A percentile compares a stretch with the other conserved stretches of the same genome.
Evolutionary conservation across 2,888 invertebrate species (phyloP).

Genomic region (Miltochrista miniata): DNA sequence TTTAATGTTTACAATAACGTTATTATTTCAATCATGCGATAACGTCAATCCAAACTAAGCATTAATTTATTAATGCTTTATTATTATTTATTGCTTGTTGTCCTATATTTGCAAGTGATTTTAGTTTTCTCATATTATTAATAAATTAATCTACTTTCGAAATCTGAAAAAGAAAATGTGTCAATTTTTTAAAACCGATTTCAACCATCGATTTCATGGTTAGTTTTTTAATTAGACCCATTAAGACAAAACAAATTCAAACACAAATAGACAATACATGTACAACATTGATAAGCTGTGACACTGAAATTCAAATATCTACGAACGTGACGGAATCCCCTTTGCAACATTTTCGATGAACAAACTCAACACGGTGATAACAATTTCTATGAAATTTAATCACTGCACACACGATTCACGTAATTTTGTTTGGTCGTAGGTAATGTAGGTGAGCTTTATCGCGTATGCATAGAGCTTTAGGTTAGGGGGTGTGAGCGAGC

Average conservation of each 20-base stretch:
- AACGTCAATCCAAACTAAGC: slow-evolving; percentile 47
- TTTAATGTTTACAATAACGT: slow-evolving; percentile 12
- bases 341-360: slow-evolving; percentile 49
- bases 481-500: slow-evolving; percentile 41
- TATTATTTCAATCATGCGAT: slow-evolving; percentile 41
- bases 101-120: slow-evolving; percentile 19
- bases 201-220: slow-evolving; percentile 50
- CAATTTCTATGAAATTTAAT: slow-evolving; percentile 29
- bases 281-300: slow-evolving; percentile 70
- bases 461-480: slow-evolving; percentile 42
- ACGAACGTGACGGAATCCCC: slow-evolving; percentile 72
- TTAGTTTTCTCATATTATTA: neutral
- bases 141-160: neutral
- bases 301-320: slow-evolving; percentile 67
- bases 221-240: slow-evolving; percentile 51
- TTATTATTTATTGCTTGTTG: slow-evolving; percentile 27
- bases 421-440: slow-evolving; percentile 20
- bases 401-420: slow-evolving; percentile 58
- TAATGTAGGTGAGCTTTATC: slow-evolving; percentile 33
- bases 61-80: slow-evolving; percentile 13
- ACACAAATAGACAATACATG: slow-evolving; percentile 49
- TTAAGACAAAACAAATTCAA: slow-evolving; percentile 41
- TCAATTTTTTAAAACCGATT: slow-evolving; percentile 23
- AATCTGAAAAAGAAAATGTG: slow-evolving; percentile 20
- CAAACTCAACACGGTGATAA: slow-evolving; percentile 37